Percentiles rank a stretch among this genome's conserved stretches.
These are phyloP conservation scores for Vollenhovia emeryi DNA, from an alignment of 1,140 invertebrate genomes.

Conservation along the genomic window DNA sequence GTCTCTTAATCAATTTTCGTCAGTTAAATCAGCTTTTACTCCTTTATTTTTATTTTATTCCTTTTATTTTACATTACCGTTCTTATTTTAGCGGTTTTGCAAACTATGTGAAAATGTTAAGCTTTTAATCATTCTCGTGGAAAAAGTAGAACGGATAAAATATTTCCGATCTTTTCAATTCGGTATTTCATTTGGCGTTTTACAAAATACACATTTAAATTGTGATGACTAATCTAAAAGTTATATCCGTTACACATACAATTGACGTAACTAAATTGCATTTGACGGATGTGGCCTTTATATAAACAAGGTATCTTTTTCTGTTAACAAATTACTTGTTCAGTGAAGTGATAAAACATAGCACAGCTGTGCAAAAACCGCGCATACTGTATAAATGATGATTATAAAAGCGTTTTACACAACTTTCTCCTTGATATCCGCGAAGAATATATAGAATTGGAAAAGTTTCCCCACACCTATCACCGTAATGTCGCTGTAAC, in stretches of 20 bases:
- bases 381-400: neutral
- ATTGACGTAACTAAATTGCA: too few relatives aligned
- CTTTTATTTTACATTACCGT: neutral
- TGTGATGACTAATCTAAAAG: neutral
- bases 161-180: neutral
- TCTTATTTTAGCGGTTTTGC: neutral
- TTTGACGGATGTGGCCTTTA: too few relatives aligned
- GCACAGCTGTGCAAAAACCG: neutral
- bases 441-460: neutral
- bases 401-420: neutral
- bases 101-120: too few relatives aligned
- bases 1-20: neutral
- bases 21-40: neutral
- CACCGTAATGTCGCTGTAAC: neutral
- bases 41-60: neutral
- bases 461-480: neutral
- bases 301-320: slow-evolving; percentile 7
- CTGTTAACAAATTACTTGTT: neutral
- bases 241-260: too few relatives aligned
- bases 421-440: neutral
- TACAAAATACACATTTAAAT: neutral
- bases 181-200: neutral
- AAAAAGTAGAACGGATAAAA: neutral
- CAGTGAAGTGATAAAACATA: neutral
- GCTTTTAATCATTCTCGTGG: neutral